Evolutionary conservation across 2,797 vertebrate species (phyloP).

Genomic region (Pagetopsis macropterus): DNA sequence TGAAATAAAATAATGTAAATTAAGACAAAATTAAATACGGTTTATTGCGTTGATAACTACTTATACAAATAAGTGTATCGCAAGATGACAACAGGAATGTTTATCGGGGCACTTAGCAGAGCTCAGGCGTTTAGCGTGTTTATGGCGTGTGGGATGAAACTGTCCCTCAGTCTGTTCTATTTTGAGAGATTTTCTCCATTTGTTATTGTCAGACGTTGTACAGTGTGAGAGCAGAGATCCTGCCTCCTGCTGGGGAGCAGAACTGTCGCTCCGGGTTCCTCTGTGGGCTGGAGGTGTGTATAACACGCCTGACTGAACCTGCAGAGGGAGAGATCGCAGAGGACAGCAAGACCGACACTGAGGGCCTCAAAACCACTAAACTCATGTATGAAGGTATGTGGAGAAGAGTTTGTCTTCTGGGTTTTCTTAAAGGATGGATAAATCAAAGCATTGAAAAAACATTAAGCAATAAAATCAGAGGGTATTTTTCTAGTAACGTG

Average conservation of each 20-base stretch:
- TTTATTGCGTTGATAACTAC: too few relatives aligned
- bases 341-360: constrained; percentile 88
- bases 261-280: constrained; percentile 92
- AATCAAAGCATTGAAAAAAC: not conserved
- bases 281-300: constrained; percentile 91
- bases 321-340: constrained; percentile 88
- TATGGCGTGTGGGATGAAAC: not conserved
- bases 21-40: too few relatives aligned
- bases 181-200: constrained; percentile 2
- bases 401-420: accelerated
- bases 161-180: not conserved
- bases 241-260: constrained; percentile 85
- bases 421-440: not conserved
- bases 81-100: too few relatives aligned
- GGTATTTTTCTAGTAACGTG: not conserved
- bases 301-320: constrained; percentile 90
- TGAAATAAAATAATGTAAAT: too few relatives aligned
- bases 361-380: constrained; percentile 89
- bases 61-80: too few relatives aligned
- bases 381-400: constrained; percentile 95
- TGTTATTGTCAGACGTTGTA: constrained; percentile 89
- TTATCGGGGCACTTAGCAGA: too few relatives aligned
- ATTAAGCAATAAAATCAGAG: too few relatives aligned
- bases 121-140: too few relatives aligned
- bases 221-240: constrained; percentile 88